Evolutionary conservation across 2,113 vertebrate species (phyloP).

Genomic region (Megaptera novaeangliae): DNA sequence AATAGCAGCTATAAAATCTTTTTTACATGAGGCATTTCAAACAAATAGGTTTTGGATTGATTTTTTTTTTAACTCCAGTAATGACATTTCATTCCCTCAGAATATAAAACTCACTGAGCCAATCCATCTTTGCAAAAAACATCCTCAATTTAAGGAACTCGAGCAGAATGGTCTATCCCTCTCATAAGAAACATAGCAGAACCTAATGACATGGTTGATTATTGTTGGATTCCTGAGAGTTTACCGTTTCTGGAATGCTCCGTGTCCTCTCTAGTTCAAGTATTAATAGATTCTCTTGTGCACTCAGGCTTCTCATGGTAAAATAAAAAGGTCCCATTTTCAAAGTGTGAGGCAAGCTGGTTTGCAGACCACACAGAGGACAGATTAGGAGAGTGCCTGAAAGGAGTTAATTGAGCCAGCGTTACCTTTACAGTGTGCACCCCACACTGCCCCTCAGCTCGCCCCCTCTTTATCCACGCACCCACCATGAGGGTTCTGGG

Average conservation of each 20-base stretch:
- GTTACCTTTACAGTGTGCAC: background rate
- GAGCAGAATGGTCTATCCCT: background rate
- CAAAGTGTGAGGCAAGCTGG: background rate
- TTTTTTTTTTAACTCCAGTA: background rate
- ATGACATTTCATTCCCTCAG: background rate
- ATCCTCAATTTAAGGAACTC: background rate
- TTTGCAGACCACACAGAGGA: background rate
- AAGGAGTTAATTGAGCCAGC: background rate
- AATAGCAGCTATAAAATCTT: background rate
- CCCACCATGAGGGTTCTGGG: background rate
- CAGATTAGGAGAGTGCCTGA: background rate
- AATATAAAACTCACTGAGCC: background rate
- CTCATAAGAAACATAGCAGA: background rate
- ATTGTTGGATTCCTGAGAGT: background rate
- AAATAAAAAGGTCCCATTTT: background rate
- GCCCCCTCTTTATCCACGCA: background rate
- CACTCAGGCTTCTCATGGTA: background rate
- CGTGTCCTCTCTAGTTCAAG: background rate
- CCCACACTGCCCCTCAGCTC: background rate
- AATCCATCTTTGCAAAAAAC: background rate
- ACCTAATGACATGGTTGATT: background rate
- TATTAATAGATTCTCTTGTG: background rate
- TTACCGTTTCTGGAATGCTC: background rate
- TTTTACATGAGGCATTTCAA: slow-evolving; percentile 29
- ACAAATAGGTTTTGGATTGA: background rate